Base-by-base conservation (phyloP, 2,797 vertebrate genomes). In the Catamblyrhynchus diadema region DNA sequence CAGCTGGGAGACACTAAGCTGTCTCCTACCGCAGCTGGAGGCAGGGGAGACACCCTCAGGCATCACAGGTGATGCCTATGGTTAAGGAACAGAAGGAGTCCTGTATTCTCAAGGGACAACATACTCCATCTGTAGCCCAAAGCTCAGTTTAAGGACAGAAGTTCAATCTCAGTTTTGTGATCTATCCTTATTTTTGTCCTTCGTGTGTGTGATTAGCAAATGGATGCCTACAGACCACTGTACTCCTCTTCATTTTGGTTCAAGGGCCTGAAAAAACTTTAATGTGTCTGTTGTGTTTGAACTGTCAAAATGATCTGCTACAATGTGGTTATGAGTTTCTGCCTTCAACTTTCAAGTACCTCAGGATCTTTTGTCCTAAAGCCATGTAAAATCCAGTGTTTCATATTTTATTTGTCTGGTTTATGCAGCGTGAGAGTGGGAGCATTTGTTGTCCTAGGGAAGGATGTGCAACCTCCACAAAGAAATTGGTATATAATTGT, bases 21-120 rank as follows among this genome's bases (percentile, higher is more conserved):
- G 10, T 33, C 3, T 70, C 28, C 15, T 10, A 59, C 1, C 0
- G 11, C 25, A 77, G 12, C 12, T 82, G 54, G 33, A 75, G 18
- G 14, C 1, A 1, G 13, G 1, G 11, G 11, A 19, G 30, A 48
- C 12, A 10, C 1, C 13, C 7, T n/a, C n/a, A 30, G 33, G 17
- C 24, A 69, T 14, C 20, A 23, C 4, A 62, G 7, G 4, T n/a
- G 10, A 60, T 62, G 3, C 7, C 23, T 45, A 0, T 15, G 12
- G 5, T 64, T 25, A 47, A 22, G 20, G 32, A 80, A 33, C 21
- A 39, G 39, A 41, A 41, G 20, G 13, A 69, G 10, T 16, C 18
- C 20, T 39, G 18, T 9, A 54, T 69, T 67, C 42, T 70, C 17
- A 60, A 45, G 3, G 18, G 27, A 28, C 25, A 54, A 1, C 15